These are phyloP conservation scores for Limanda limanda DNA, from an alignment of 2,113 vertebrate species.

Conservation along the genomic window DNA sequence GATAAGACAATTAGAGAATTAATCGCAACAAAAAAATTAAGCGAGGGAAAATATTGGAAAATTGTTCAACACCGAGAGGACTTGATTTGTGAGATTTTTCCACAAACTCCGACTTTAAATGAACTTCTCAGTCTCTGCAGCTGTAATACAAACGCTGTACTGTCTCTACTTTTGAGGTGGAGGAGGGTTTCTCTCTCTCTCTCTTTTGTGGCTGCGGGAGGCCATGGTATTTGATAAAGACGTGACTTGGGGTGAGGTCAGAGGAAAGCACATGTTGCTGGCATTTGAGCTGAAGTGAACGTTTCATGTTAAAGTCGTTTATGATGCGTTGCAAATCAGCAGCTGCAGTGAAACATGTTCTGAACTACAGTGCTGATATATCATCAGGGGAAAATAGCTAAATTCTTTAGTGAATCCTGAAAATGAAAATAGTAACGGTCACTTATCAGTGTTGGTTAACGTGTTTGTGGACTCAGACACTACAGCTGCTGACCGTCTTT, in stretches of 20 bases:
- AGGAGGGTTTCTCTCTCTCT: background rate
- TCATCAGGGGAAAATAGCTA: slow-evolving; percentile 10
- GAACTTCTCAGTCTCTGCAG: slow-evolving; percentile 5
- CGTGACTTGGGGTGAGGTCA: slow-evolving; percentile 13
- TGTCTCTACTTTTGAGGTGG: background rate
- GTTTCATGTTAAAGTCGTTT: slow-evolving; percentile 1
- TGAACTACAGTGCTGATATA: slow-evolving; percentile 9
- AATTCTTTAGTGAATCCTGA: slow-evolving; percentile 20
- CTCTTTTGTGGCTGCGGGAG: slow-evolving; percentile 22
- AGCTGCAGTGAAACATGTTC: slow-evolving; percentile 10
- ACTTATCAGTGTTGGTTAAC: slow-evolving; percentile 9
- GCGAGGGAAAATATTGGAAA: background rate
- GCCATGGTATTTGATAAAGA: slow-evolving; percentile 13
- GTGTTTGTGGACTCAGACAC: background rate
- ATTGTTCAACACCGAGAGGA: background rate
- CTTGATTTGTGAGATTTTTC: background rate
- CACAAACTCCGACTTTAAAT: background rate
- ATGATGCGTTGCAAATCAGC: slow-evolving; percentile 1
- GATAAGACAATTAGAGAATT: background rate
- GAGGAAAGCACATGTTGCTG: background rate
- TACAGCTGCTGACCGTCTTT: background rate
- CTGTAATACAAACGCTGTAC: slow-evolving; percentile 1
- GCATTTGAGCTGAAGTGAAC: slow-evolving; percentile 12
- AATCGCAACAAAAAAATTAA: background rate
- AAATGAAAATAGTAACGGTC: slow-evolving; percentile 9